Conservation (phyloP, 1,140 invertebrate species). For the Copidosoma floridanum region DNA sequence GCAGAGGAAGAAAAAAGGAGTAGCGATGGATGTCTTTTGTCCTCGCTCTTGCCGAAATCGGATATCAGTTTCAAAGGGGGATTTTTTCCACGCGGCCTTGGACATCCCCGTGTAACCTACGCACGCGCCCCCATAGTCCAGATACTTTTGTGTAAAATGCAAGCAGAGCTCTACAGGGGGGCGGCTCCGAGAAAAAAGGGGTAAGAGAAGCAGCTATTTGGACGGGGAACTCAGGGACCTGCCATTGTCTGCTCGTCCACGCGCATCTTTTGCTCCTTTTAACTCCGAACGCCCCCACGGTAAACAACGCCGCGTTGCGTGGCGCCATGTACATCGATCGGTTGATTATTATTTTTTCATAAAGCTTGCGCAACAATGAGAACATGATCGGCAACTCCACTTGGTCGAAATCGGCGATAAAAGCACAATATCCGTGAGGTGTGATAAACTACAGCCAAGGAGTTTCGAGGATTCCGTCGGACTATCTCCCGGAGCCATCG, state of each 20-base stretch:
- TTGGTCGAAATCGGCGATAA: no score
- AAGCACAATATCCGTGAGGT: no score
- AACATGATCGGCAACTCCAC: no score
- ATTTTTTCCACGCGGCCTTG: slow-evolving; percentile 17
- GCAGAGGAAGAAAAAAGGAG: neutral
- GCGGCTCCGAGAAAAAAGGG: neutral
- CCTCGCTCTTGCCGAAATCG: slow-evolving; percentile 22
- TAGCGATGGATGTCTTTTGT: slow-evolving; percentile 24
- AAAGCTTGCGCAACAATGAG: no score
- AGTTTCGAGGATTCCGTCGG: no score
- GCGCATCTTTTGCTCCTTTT: slow-evolving; percentile 18
- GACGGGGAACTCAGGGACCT: no score
- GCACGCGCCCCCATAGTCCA: neutral
- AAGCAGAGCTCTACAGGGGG: neutral
- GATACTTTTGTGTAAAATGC: slow-evolving; percentile 17
- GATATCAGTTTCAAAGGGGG: slow-evolving; percentile 28
- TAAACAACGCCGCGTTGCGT: slow-evolving; percentile 11
- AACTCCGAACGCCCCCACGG: neutral
- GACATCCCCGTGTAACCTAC: no score
- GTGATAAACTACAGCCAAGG: no score
- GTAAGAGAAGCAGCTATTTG: neutral
- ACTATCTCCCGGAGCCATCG: no score
- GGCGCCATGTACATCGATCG: neutral
- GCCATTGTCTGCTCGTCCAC: slow-evolving; percentile 2
- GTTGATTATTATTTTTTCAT: no score